These are phyloP conservation scores for Tolmerus cingulatus DNA, from an alignment of 2,888 invertebrate species.

Conservation along the genomic window DNA sequence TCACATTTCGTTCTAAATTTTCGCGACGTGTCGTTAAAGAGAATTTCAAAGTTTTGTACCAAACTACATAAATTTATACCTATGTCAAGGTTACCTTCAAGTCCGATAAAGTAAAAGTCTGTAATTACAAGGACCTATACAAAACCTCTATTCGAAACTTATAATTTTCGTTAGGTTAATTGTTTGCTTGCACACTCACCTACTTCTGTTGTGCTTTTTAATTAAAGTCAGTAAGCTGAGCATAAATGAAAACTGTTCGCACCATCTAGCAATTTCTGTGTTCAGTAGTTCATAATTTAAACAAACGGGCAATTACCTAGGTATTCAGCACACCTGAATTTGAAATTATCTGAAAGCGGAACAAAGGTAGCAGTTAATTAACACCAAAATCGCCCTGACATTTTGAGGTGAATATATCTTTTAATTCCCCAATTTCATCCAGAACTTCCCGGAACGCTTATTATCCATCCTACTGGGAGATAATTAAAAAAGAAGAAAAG, in stretches of 20 bases:
- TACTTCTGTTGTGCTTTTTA: neutral
- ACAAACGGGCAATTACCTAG: neutral
- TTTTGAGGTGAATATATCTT: neutral
- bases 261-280: neutral
- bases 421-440: neutral
- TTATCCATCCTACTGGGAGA: neutral
- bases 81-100: no score
- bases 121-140: neutral
- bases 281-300: neutral
- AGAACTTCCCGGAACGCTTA: neutral
- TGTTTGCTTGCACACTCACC: neutral
- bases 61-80: neutral
- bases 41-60: neutral
- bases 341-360: neutral
- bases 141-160: neutral
- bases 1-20: neutral
- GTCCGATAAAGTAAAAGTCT: neutral
- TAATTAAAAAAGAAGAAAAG: neutral
- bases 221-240: neutral
- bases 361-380: neutral
- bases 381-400: neutral
- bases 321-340: neutral
- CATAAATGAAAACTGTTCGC: neutral
- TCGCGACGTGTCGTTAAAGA: neutral
- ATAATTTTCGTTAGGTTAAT: neutral